A percentile compares a stretch with the other conserved stretches of the same genome.
These are phyloP conservation scores for Diadophis punctatus DNA, from an alignment of 2,113 vertebrate genomes.

Conservation along the genomic window DNA sequence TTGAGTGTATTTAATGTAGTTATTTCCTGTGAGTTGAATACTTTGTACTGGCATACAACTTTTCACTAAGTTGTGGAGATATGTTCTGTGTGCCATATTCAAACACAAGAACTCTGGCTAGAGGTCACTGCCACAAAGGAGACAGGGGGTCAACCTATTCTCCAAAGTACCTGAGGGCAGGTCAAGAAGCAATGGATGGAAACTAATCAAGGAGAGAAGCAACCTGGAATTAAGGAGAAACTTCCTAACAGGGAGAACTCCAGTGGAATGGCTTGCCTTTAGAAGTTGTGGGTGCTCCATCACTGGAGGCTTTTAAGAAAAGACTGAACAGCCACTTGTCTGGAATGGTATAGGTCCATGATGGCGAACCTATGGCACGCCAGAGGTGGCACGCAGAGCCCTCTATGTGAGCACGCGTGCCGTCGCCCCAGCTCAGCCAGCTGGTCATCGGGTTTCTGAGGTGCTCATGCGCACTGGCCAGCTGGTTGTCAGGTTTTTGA, in stretches of 20 bases:
- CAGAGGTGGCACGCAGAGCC: too few relatives aligned
- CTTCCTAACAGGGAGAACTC: neutral
- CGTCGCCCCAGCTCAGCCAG: too few relatives aligned
- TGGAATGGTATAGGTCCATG: neutral
- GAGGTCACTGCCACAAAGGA: neutral
- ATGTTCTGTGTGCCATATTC: neutral
- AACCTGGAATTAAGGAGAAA: neutral
- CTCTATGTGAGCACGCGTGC: too few relatives aligned
- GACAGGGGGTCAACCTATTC: neutral
- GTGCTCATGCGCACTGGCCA: too few relatives aligned
- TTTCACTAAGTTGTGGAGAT: neutral
- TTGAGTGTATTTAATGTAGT: neutral
- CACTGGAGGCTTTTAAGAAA: neutral
- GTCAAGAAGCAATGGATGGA: neutral
- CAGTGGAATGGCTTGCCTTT: neutral
- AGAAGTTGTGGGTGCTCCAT: neutral
- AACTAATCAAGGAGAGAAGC: neutral
- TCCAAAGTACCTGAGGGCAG: neutral
- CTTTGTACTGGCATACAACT: neutral
- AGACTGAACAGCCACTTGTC: neutral
- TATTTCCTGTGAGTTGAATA: neutral
- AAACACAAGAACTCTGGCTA: neutral
- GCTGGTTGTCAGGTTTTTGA: too few relatives aligned
- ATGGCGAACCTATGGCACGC: too few relatives aligned
- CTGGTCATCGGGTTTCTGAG: too few relatives aligned